Base-by-base conservation (phyloP, 2,797 vertebrate species). In the Coreius guichenoti region DNA sequence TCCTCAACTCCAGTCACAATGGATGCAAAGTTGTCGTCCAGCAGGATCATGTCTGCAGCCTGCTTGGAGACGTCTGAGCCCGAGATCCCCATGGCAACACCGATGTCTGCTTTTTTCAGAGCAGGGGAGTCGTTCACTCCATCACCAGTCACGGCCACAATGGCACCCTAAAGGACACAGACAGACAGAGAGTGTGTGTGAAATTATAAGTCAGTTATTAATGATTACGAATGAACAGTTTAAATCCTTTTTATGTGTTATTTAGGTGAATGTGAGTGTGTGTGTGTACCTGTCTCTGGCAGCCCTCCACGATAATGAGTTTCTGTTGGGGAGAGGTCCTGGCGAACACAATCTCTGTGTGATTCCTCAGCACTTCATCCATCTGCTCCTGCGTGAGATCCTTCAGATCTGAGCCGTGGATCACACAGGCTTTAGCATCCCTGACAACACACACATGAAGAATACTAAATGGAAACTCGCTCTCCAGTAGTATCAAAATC, bases 1-100 rank as follows among this genome's bases (percentile, higher is more conserved):
- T 98, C 97, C 83, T 98, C 97, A 29, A 98, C 97, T 17, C 97
- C 97, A 0, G 97, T 98, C 91, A 98, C 97, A 0, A 98, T 98
- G 88, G 97, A 98, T 79, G 97, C 97, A 36, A 98, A 98, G 92
- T 98, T 98, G 92, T 98, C 97, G 0, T 98, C 97, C 36, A 98
- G 91, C 68, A 98, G 91, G 83, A 98, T 98, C 97, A 98, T 98
- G 93, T 98, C 97, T 0, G 97, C 97, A 0, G 97, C 97, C 89
- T 98, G 97, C 86, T 98, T 98, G 87, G 97, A 98, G 67, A 98
- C 97, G 0, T 98, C 97, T 0, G 97, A 98, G 85, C 97, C 97
- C 0, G 97, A 97, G 39, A 98, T 98, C 33, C 97, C 97, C 97
- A 98, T 98, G 89, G 97, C 97, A 33, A 98, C 96, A 0, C 97